These are phyloP conservation scores for Pediacus dermestoides DNA, from an alignment of 2,888 invertebrate species.

Conservation along the genomic window DNA sequence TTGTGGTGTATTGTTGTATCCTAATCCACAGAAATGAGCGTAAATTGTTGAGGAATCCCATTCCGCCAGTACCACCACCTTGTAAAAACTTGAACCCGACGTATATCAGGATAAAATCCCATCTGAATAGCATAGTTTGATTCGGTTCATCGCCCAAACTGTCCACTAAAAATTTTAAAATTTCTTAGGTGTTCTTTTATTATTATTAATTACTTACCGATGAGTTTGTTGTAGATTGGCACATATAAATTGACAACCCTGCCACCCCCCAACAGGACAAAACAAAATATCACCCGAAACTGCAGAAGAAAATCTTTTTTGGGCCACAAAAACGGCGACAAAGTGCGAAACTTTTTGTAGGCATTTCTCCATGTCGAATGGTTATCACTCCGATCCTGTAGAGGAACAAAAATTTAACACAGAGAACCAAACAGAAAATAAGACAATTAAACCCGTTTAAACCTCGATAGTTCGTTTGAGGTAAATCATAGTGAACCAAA, in stretches of 20 bases:
- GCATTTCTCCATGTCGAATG: conserved; percentile 77
- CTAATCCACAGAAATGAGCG: conserved; percentile 92
- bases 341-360: conserved; percentile 71
- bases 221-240: conserved; percentile 88
- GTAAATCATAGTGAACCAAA: no score
- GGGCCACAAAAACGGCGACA: conserved; percentile 95
- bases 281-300: conserved; percentile 76
- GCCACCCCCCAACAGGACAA: conserved; percentile 71
- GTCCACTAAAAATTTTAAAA: conserved; percentile 63
- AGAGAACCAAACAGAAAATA: no score
- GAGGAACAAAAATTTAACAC: no score
- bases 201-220: conserved; percentile 61
- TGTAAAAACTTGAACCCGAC: conserved; percentile 88
- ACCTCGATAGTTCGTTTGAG: no score
- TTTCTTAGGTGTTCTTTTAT: conserved; percentile 2
- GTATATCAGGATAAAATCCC: conserved; percentile 86
- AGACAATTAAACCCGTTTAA: no score
- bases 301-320: conserved; percentile 74
- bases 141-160: conserved; percentile 54
- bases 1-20: conserved; percentile 92
- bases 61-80: conserved; percentile 89
- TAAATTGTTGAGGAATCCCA: conserved; percentile 90
- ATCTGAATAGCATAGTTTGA: conserved; percentile 64
- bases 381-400: conserved; percentile 54
- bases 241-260: conserved; percentile 87